A percentile compares a stretch with the other conserved stretches of the same genome.
Conservation (phyloP, 2,888 invertebrate genomes). For the Patella depressa region DNA sequence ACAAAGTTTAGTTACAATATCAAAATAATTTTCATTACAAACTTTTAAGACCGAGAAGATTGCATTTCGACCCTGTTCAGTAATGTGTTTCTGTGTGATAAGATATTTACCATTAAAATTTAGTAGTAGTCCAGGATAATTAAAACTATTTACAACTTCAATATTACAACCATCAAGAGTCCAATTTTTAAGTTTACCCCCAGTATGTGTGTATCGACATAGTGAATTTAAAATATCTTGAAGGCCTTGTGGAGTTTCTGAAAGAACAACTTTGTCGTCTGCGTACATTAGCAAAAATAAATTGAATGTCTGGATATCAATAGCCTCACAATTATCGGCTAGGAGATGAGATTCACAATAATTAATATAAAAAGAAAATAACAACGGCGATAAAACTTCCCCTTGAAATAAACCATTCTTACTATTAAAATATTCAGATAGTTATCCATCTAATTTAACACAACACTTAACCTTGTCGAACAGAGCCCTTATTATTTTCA, state of each 20-base stretch:
- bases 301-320: neutral
- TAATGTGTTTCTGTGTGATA: neutral
- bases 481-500: conserved; percentile 16
- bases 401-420: conserved; percentile 2
- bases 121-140: neutral
- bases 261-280: neutral
- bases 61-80: neutral
- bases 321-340: no score
- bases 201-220: neutral
- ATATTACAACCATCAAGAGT: neutral
- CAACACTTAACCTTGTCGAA: conserved; percentile 18
- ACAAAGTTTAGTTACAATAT: neutral
- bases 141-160: neutral
- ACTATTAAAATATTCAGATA: conserved; percentile 16
- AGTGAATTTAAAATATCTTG: neutral
- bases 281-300: neutral
- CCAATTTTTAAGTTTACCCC: neutral
- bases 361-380: neutral
- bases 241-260: neutral
- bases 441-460: conserved; percentile 4
- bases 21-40: neutral
- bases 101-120: conserved; percentile 6
- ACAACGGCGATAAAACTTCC: neutral
- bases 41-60: neutral
- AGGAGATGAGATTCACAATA: neutral